Evolutionary conservation across 2,888 invertebrate species (phyloP).

Genomic region (Ceratothoa steindachneri): DNA sequence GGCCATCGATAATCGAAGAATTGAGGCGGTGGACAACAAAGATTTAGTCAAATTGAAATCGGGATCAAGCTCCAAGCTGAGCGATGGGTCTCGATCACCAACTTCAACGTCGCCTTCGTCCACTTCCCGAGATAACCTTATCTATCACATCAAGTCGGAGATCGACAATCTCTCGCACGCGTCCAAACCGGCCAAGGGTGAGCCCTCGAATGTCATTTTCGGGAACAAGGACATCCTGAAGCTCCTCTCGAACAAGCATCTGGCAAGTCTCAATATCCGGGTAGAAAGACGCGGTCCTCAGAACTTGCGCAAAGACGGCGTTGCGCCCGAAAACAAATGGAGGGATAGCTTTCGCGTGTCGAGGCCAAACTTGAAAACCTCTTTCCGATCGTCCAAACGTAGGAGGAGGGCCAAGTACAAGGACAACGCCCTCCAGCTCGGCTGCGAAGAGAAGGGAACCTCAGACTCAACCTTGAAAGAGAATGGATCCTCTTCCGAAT

Average conservation of each 20-base stretch:
- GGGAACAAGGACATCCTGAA: slow-evolving; percentile 7
- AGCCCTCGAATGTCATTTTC: background rate
- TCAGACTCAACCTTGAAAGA: background rate
- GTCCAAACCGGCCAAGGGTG: background rate
- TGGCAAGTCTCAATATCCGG: background rate
- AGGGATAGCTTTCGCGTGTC: background rate
- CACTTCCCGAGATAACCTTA: background rate
- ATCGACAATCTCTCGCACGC: slow-evolving; percentile 5
- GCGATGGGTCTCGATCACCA: background rate
- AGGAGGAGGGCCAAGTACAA: background rate
- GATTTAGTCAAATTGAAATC: background rate
- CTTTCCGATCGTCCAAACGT: background rate
- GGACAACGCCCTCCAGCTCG: background rate
- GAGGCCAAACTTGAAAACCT: background rate
- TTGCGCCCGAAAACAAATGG: background rate
- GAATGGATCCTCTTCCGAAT: background rate
- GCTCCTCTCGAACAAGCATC: background rate
- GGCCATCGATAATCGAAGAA: background rate
- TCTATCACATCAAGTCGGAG: background rate
- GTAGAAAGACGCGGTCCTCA: background rate
- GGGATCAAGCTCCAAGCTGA: background rate
- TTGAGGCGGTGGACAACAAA: background rate
- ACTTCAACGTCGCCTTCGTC: background rate
- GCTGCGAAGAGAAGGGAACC: background rate
- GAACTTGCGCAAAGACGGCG: background rate